Conservation (phyloP, 2,888 invertebrate species). For the Subacronicta megacephala region DNA sequence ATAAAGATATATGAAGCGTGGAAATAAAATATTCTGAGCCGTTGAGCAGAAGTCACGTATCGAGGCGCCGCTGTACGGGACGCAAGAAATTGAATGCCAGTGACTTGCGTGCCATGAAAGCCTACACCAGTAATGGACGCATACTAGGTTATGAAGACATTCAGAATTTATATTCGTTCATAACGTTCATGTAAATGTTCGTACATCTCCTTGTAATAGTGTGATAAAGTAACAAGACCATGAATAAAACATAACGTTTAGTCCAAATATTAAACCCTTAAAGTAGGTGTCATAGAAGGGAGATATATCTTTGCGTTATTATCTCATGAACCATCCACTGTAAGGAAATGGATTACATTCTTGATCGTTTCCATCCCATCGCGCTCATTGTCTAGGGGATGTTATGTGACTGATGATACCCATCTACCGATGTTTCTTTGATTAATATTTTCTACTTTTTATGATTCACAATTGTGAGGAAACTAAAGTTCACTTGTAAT, state of each 20-base stretch:
- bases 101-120: slow-evolving; percentile 35
- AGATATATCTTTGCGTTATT: slow-evolving; percentile 64
- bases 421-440: slow-evolving; percentile 63
- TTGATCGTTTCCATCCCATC: slow-evolving; percentile 81
- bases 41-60: slow-evolving; percentile 55
- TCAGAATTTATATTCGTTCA: slow-evolving; percentile 32
- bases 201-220: slow-evolving; percentile 32
- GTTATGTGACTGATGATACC: slow-evolving; percentile 75
- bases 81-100: slow-evolving; percentile 50
- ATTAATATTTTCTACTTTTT: slow-evolving; percentile 62
- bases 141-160: slow-evolving; percentile 26
- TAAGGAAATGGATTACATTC: slow-evolving; percentile 81
- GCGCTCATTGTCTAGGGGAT: slow-evolving; percentile 72
- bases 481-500: background rate
- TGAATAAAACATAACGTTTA: slow-evolving; percentile 46
- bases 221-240: slow-evolving; percentile 26
- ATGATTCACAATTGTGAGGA: slow-evolving; percentile 17
- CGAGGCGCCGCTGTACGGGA: slow-evolving; percentile 24
- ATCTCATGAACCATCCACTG: slow-evolving; percentile 66
- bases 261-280: slow-evolving; percentile 37
- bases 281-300: slow-evolving; percentile 44
- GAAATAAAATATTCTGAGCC: slow-evolving; percentile 48
- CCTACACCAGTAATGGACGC: slow-evolving; percentile 19
- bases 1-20: slow-evolving; percentile 50
- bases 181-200: slow-evolving; percentile 26